Conservation (phyloP, 2,888 invertebrate genomes). For the Athalia rosae region DNA sequence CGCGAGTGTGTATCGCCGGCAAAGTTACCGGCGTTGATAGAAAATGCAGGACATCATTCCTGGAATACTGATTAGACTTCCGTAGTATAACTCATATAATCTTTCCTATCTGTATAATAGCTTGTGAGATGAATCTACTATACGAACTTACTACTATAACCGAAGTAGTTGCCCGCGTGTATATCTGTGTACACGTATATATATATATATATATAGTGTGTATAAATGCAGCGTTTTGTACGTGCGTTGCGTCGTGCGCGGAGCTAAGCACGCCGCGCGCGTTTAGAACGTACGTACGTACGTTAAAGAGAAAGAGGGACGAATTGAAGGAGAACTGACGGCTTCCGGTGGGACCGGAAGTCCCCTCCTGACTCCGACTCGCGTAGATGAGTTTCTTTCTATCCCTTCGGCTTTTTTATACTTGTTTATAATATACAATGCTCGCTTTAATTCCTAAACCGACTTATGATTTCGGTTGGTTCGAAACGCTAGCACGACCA, state of each 20-base stretch:
- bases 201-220: too few relatives aligned
- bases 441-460: not conserved
- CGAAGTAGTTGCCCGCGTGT: not conserved
- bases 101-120: conserved; percentile 36
- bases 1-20: not conserved
- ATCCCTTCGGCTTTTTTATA: not conserved
- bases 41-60: conserved; percentile 31
- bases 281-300: not conserved
- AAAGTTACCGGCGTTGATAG: conserved; percentile 9
- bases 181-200: not conserved
- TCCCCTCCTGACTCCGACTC: conserved; percentile 38
- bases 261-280: too few relatives aligned
- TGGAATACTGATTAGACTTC: conserved; percentile 42
- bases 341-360: conserved; percentile 46
- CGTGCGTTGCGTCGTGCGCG: conserved; percentile 2
- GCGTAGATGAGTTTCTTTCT: conserved; percentile 29
- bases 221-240: conserved; percentile 6
- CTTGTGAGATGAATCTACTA: conserved; percentile 39
- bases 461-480: conserved; percentile 15
- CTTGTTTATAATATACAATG: conserved; percentile 16
- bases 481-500: not conserved
- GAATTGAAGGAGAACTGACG: conserved; percentile 36
- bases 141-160: not conserved
- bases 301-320: conserved; percentile 6
- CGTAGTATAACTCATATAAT: conserved; percentile 11